Percentiles rank a stretch among this genome's conserved stretches.
phyloP scores from a whole-genome alignment of 2,797 vertebrate genomes.

The Sitta carolinensis region DNA sequence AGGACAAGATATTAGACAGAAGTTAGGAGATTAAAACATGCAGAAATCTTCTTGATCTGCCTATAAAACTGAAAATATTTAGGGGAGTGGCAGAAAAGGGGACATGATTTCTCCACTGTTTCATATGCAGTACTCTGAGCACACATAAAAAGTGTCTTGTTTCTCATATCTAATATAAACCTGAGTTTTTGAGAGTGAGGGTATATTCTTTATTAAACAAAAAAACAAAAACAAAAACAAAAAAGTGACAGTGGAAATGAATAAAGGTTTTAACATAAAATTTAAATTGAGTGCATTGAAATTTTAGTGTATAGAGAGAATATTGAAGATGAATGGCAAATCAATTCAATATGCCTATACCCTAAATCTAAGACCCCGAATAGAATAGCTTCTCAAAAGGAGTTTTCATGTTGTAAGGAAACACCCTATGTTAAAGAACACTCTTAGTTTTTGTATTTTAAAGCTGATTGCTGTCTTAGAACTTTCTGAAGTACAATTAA shows the following conservation, averaged over 20 bases:
- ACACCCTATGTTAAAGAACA: neutral
- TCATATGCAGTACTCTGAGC: neutral
- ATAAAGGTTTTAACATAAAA: neutral
- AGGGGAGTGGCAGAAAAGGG: accelerated
- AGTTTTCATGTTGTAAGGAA: neutral
- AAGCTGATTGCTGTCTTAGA: neutral
- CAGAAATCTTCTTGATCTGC: neutral
- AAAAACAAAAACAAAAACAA: no score
- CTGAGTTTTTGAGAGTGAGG: neutral
- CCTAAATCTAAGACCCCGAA: neutral
- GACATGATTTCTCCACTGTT: neutral
- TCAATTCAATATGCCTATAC: neutral
- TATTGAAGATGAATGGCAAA: neutral
- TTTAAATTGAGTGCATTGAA: neutral
- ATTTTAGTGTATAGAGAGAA: neutral
- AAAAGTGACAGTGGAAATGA: neutral
- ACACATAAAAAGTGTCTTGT: neutral
- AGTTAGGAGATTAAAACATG: neutral
- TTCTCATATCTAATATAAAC: neutral
- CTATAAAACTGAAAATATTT: neutral
- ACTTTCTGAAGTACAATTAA: neutral
- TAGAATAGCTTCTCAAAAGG: neutral
- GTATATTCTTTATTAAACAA: neutral
- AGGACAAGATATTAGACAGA: neutral
- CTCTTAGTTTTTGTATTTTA: neutral